Conservation (phyloP, 2,113 vertebrate species). For the Pangasianodon gigas region DNA sequence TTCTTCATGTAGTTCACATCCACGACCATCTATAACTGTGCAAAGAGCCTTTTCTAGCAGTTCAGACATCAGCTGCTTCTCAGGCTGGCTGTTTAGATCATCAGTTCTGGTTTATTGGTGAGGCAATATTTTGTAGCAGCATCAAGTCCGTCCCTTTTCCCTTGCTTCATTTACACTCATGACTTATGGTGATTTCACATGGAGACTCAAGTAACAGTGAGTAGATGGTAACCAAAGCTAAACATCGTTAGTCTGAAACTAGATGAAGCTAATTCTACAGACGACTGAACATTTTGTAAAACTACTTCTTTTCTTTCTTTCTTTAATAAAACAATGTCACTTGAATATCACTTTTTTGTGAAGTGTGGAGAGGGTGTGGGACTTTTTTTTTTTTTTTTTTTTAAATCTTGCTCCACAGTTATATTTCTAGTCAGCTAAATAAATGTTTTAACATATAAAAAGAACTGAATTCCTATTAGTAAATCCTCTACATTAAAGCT, state of each 20-base stretch:
- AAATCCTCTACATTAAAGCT: no score
- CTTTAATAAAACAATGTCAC: no score
- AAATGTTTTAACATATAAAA: neutral
- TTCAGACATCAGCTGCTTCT: neutral
- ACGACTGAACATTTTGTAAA: no score
- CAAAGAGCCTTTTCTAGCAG: neutral
- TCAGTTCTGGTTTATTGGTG: neutral
- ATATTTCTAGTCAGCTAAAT: no score
- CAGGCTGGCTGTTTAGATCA: neutral
- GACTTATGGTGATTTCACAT: neutral
- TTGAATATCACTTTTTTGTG: no score
- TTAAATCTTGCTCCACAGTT: no score
- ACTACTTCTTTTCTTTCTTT: no score
- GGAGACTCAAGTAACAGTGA: neutral
- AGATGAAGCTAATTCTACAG: neutral
- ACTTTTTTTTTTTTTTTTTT: no score
- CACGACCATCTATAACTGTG: neutral
- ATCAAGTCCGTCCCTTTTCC: neutral
- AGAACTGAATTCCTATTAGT: neutral
- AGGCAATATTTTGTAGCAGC: constrained; percentile 6
- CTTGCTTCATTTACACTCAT: neutral
- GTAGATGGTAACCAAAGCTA: neutral
- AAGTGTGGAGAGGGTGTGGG: no score
- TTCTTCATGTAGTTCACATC: neutral
- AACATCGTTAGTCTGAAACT: neutral